Evolutionary conservation across 2,888 invertebrate genomes (phyloP), one percentile per base, ranked within the genome.

Genomic region (Nysson spinosus): DNA sequence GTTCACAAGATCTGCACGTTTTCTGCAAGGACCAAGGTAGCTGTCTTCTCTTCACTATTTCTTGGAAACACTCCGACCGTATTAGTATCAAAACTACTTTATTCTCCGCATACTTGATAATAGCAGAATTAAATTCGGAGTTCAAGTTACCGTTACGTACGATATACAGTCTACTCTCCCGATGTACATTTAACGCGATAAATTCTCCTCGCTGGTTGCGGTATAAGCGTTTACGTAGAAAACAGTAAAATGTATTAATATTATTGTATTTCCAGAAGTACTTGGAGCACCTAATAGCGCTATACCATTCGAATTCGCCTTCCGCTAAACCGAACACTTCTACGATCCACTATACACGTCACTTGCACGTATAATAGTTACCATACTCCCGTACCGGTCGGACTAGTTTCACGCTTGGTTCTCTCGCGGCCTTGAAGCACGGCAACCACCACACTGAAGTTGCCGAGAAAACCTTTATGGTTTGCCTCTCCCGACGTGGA

Each of bases 341-440:
- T 32, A 39, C 65, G 63, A 75, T 74, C 63, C 66, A 58, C 66
- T 61, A 61, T 72, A 69, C 32, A 66, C 57, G 57, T 61, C 66
- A 64, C 52, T 44, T 43, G 49, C n/a, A n/a, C n/a, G n/a, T 56
- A 72, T 72, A 69, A 74, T 68, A 75, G 72, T 66, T 50, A 72
- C 69, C 64, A 72, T 75, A 72, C 69, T 72, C 60, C 55, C 57
- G 75, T 72, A 78, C 80, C 69, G 78, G 80, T 80, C 78, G 79
- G 68, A 80, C 80, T 80, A 80, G 81, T 82, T 82, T 80, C 77
- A 80, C 78, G 80, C 81, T 79, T 69, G 75, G 75, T 66, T 77
- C 75, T 75, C 72, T 47, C 40, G 72, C 76, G 82, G 70, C 82
- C 82, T 82, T 82, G 82, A 72, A 66, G 73, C 70, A 30, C 70